phyloP scores from a whole-genome alignment of 2,888 invertebrate genomes.

The Tachystola acroxantha region DNA sequence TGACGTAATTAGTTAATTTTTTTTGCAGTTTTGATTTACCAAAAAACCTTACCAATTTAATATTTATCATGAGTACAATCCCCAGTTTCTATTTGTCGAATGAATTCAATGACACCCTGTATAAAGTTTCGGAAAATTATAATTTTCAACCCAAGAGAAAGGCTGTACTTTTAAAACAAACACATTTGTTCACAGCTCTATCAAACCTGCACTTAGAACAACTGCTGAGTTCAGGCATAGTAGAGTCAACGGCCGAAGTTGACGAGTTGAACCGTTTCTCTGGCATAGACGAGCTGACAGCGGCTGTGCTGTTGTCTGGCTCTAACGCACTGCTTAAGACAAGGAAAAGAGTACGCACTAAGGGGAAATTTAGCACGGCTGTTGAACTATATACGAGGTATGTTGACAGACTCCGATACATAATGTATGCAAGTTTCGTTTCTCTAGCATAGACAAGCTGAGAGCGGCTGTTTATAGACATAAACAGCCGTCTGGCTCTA shows the following conservation, averaged over 20 bases:
- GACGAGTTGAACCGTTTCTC: constrained; percentile 67
- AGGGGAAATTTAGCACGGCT: constrained; percentile 67
- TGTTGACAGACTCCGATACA: no score
- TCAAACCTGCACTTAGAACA: constrained; percentile 75
- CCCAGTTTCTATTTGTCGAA: no score
- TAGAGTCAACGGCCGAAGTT: constrained; percentile 34
- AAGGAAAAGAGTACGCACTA: constrained; percentile 65
- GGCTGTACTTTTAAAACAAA: no score
- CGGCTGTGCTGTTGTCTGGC: constrained; percentile 78
- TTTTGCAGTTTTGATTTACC: no score
- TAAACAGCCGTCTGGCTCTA: constrained; percentile 78
- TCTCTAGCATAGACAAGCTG: constrained; percentile 77
- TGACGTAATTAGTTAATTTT: no score
- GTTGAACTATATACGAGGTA: constrained; percentile 75
- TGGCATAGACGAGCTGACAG: constrained; percentile 75
- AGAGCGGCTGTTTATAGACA: constrained; percentile 76
- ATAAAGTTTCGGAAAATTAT: no score
- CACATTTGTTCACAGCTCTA: no score
- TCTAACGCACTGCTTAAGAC: constrained; percentile 73
- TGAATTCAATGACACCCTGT: no score
- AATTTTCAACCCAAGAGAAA: no score
- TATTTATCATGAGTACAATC: no score
- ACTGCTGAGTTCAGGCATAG: constrained; percentile 61
- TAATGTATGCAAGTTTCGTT: no score
- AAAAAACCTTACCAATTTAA: no score